Percentiles rank a stretch among this genome's conserved stretches.
phyloP scores from a whole-genome alignment of 2,797 vertebrate species.

The Phataginus tricuspis region DNA sequence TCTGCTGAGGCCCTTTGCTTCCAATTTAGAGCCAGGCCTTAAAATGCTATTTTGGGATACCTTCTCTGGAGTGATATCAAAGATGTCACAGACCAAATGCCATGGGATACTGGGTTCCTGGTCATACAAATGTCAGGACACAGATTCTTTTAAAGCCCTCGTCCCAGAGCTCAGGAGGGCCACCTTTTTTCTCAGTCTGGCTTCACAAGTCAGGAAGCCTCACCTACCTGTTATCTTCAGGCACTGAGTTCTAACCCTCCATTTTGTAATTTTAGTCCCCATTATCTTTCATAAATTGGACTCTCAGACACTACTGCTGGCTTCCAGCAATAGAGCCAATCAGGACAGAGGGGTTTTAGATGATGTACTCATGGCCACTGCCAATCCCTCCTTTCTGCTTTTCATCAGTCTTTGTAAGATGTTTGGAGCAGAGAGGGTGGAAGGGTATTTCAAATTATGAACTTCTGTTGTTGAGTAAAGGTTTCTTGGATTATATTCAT shows the following conservation, averaged over 20 bases:
- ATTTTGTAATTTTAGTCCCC: background rate
- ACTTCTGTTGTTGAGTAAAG: background rate
- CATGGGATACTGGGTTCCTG: background rate
- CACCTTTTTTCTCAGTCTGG: background rate
- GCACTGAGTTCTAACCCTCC: background rate
- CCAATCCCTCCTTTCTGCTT: background rate
- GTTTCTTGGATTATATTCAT: background rate
- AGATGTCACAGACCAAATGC: background rate
- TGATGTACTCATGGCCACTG: background rate
- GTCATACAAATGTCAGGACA: background rate
- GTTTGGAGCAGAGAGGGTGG: background rate
- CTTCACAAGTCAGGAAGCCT: background rate
- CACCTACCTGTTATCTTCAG: background rate
- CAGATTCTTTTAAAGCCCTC: background rate
- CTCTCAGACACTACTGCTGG: background rate
- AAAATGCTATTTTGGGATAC: background rate
- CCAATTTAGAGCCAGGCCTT: background rate
- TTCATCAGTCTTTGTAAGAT: background rate
- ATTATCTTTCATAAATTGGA: background rate
- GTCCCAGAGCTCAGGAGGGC: background rate
- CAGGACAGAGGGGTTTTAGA: background rate
- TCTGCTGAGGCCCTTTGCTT: background rate
- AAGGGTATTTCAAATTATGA: background rate
- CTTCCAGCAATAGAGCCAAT: background rate
- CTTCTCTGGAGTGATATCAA: accelerated